Base-by-base conservation (phyloP, 2,113 vertebrate species). In the Sinocyclocheilus anshuiensis region DNA sequence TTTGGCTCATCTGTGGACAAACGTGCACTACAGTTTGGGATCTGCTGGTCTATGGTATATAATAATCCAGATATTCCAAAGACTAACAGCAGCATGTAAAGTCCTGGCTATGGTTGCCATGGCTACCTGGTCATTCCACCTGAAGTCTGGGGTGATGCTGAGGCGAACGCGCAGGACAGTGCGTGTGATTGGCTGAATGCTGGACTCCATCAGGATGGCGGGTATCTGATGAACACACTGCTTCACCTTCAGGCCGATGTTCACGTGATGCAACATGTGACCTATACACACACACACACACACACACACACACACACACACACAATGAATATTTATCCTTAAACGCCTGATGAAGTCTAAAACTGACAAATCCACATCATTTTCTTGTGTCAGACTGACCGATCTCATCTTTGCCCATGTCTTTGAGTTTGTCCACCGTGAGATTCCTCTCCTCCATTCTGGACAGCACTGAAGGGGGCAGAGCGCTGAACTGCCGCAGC, bases 351-450 rank as follows among this genome's bases (percentile, higher is more conserved):
- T 18, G 1, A 9, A 39, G 7, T 20, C 7, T 71, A 36, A 20
- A 36, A 6, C 12, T 9, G 65, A 3, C 12, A 12, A 9, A 26
- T 26, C 59, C n/a, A 24, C 1, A 24, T 0, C 0, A 12, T 4
- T 0, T 24, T 63, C 24, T 71, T 71, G 18, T 10, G 42, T 24
- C 10, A 50, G 48, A 79, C 94, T 95, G 95, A 99, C 98, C 98
- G 84, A 99, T 99, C 93, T 99, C 98, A 87, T 99, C 98, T 93
- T 99, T 99, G 88, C 94, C 96, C 98, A 99, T 99, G 88, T 99
- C 98, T 93, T 97, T 98, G 65, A 99, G 95, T 84, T 97, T 97
- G 95, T 99, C 98, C 88, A 99, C 86, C 12, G 95, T 97, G 48
- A 99, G 96, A 22, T 97, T 98, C 94, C 95, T 97, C 88, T 98